Evolutionary conservation across 2,888 invertebrate species (phyloP).

Genomic region (Sipunculus nudus): DNA sequence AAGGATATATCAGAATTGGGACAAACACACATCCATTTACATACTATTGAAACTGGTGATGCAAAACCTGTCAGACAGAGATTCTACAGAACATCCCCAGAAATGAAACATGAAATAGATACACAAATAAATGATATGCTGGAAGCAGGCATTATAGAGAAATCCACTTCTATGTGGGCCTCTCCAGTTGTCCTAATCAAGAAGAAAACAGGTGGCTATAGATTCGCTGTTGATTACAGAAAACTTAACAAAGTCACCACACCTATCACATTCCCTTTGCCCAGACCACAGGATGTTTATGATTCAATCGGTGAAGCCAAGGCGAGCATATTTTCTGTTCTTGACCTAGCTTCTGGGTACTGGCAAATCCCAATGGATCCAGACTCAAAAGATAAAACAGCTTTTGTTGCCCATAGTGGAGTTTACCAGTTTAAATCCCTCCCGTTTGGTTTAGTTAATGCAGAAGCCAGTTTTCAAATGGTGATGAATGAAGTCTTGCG

Average conservation of each 20-base stretch:
- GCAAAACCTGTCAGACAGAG: too few species aligned
- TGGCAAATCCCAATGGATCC: constrained; percentile 4
- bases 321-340: background rate
- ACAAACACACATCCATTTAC: too few species aligned
- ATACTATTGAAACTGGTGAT: too few species aligned
- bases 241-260: background rate
- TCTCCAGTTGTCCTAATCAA: too few species aligned
- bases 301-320: background rate
- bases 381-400: background rate
- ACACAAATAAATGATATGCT: too few species aligned
- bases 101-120: too few species aligned
- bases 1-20: too few species aligned
- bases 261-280: background rate
- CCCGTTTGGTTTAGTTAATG: background rate
- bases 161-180: too few species aligned
- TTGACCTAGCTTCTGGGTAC: background rate
- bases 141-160: too few species aligned
- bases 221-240: constrained; percentile 8
- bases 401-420: background rate
- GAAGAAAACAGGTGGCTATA: constrained; percentile 8
- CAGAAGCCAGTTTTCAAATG: background rate
- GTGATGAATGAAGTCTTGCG: background rate
- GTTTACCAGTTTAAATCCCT: background rate
- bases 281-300: background rate
- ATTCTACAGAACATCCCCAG: too few species aligned